Evolutionary conservation across 2,888 invertebrate species (phyloP), one percentile per base, ranked within the genome.

Genomic region (Syrphus vitripennis): DNA sequence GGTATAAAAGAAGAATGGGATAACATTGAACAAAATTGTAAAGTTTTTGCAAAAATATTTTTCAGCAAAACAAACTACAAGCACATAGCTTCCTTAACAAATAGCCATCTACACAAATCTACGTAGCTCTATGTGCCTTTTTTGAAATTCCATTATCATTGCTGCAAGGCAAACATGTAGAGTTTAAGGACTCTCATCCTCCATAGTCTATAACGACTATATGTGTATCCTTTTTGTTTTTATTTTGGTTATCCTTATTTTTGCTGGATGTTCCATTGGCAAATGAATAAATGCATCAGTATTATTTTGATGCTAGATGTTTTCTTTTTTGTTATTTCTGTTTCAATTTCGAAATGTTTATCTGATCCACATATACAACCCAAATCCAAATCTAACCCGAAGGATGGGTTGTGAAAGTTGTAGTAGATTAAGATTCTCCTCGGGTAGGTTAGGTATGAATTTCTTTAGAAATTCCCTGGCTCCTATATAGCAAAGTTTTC

Each of bases 81-180:
- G 10, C 5, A 2, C 4, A 3, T 16, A n/a, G 6, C 5, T 5
- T 9, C 5, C 31, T 31, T 5, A 31, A 7, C 31, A 7, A 9
- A 34, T 3, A 34, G 3, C 3, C 2, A 19, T 1, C 3, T n/a
- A 29, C 16, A 55, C 16, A 16, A 53, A 0, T 3, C 9, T 53
- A 2, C 2, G 0, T 31, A 29, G 29, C 3, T 9, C 16, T 55
- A 29, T 29, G 16, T 80, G 75, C 69, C 69, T 37, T 61, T 77
- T 71, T 77, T 69, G 55, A 42, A 81, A 81, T 81, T 86, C 81
- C 24, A 86, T 81, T 81, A 86, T 63, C 63, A 69, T 57, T 55
- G 76, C 76, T 72, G 48, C 40, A 76, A 37, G 72, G 76, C 72
- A 55, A 67, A 14, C 14, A 29, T 65, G 24, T 14, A 72, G 75